Percentiles rank a stretch among this genome's conserved stretches.
Evolutionary conservation across 2,113 vertebrate genomes (phyloP).

Genomic region (Cyanoderma ruficeps): DNA sequence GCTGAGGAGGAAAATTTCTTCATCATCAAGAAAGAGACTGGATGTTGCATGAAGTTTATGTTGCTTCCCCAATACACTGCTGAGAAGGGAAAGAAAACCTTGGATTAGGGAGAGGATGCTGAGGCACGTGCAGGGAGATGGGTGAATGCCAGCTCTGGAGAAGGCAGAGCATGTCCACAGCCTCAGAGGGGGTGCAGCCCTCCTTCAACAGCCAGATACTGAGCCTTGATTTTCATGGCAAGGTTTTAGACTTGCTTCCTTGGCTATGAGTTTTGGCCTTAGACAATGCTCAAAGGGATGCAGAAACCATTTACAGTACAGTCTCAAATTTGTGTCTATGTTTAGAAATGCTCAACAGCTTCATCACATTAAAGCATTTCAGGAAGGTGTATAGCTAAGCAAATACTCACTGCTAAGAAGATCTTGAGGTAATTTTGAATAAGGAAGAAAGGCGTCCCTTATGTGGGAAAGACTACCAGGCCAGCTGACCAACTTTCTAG

Average conservation of each 20-base stretch:
- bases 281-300: neutral
- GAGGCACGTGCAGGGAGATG: neutral
- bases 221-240: neutral
- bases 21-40: neutral
- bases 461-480: neutral
- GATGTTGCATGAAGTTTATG: neutral
- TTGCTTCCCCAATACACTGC: neutral
- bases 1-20: neutral
- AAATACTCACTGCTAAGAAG: slow-evolving; percentile 1
- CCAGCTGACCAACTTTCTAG: neutral
- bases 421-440: neutral
- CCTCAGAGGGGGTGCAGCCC: neutral
- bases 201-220: neutral
- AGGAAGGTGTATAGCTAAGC: neutral
- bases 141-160: neutral
- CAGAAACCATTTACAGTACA: neutral
- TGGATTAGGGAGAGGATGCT: neutral
- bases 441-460: neutral
- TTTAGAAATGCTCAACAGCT: slow-evolving; percentile 6
- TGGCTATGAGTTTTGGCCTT: neutral
- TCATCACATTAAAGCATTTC: neutral
- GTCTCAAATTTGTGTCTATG: neutral
- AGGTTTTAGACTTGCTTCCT: neutral
- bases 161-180: neutral
- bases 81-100: neutral